These are phyloP conservation scores for Periplaneta americana DNA, from an alignment of 1,140 invertebrate genomes.

Conservation along the genomic window DNA sequence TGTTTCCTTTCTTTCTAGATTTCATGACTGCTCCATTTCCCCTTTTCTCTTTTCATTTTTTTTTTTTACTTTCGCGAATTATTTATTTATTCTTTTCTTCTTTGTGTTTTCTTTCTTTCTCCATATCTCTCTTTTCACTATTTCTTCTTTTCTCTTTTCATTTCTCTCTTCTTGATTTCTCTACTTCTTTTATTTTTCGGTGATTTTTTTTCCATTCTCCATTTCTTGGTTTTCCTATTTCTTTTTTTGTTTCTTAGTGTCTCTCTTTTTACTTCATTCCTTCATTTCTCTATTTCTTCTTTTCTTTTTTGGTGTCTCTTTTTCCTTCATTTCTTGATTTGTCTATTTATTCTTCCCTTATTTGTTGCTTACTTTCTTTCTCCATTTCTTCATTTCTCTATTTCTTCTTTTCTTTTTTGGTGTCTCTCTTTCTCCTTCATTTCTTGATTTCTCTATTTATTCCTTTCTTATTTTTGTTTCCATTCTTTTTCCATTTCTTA, in stretches of 20 bases:
- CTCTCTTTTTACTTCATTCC: background rate
- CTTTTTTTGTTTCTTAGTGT: no score
- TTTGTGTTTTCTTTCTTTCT: background rate
- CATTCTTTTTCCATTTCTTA: background rate
- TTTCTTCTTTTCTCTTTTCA: background rate
- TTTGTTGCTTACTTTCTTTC: background rate
- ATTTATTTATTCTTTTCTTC: background rate
- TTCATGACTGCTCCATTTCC: background rate
- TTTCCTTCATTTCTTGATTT: no score
- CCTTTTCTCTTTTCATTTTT: background rate
- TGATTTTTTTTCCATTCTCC: background rate
- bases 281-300: background rate
- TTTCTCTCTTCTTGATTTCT: background rate
- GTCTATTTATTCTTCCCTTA: no score
- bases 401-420: background rate
- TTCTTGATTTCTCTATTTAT: background rate
- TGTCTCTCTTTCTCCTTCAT: background rate
- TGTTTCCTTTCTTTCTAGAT: background rate
- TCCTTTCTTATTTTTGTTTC: background rate
- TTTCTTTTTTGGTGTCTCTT: no score
- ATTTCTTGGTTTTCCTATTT: background rate
- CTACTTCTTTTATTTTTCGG: background rate
- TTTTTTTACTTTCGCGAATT: background rate
- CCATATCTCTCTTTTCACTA: background rate
- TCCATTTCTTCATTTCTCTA: background rate